Evolutionary conservation across 2,888 invertebrate genomes (phyloP).

Genomic region (Patella pellucida): DNA sequence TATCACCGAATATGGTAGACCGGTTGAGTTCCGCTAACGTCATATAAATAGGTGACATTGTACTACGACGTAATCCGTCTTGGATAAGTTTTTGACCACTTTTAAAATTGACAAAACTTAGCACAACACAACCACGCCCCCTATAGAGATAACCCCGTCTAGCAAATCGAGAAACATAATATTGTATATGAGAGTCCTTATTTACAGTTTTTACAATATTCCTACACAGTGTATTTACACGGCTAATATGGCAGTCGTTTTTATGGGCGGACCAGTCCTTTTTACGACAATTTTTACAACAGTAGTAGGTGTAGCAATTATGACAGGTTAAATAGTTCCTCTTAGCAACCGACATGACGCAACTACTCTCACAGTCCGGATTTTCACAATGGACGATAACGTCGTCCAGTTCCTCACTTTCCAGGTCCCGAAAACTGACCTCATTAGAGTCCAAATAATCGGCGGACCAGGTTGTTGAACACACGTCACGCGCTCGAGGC

Average conservation of each 20-base stretch:
- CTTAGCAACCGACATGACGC: slow-evolving; percentile 80
- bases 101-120: slow-evolving; percentile 89
- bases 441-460: not conserved
- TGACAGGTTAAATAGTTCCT: slow-evolving; percentile 91
- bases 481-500: slow-evolving; percentile 13
- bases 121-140: slow-evolving; percentile 91
- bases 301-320: slow-evolving; percentile 95
- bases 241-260: slow-evolving; percentile 85
- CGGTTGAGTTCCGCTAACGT: slow-evolving; percentile 88
- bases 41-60: slow-evolving; percentile 84
- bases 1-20: slow-evolving; percentile 89
- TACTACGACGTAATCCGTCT: slow-evolving; percentile 81
- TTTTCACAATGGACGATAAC: slow-evolving; percentile 58
- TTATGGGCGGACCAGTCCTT: slow-evolving; percentile 95
- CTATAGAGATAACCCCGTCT: slow-evolving; percentile 86
- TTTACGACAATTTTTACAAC: slow-evolving; percentile 89
- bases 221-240: slow-evolving; percentile 90
- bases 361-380: slow-evolving; percentile 60
- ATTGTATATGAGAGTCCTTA: slow-evolving; percentile 74
- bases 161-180: slow-evolving; percentile 83
- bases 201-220: slow-evolving; percentile 73
- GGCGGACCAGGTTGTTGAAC: not conserved
- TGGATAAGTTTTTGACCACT: slow-evolving; percentile 85
- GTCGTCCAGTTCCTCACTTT: slow-evolving; percentile 31
- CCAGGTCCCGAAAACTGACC: not conserved